Conservation (phyloP, 2,113 vertebrate genomes). For the Electrona antarctica region DNA sequence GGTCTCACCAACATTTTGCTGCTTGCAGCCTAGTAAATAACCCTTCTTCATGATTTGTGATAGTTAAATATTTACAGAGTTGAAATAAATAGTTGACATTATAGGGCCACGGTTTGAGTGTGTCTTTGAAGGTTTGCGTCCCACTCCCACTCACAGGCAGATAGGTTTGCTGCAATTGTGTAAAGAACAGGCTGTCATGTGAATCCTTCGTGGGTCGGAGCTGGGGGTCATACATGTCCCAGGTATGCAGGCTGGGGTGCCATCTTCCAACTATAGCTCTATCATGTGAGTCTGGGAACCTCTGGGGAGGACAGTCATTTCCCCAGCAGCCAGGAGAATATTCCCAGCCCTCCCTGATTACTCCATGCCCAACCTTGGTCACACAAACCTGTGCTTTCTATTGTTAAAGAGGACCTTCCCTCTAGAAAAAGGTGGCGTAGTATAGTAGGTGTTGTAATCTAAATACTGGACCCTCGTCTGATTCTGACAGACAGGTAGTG, state of each 20-base stretch:
- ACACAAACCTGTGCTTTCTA: too few species aligned
- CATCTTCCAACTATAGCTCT: not conserved
- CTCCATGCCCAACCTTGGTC: not conserved
- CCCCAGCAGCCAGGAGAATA: not conserved
- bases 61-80: too few species aligned
- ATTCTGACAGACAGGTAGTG: too few species aligned
- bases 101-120: slow-evolving; percentile 6
- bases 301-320: not conserved
- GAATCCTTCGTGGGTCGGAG: not conserved
- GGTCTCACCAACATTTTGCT: too few species aligned
- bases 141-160: too few species aligned
- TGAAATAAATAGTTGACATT: slow-evolving; percentile 1
- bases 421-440: too few species aligned
- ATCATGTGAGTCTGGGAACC: not conserved
- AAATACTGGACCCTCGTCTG: too few species aligned
- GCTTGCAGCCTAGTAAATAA: too few species aligned
- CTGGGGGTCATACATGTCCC: not conserved
- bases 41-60: too few species aligned
- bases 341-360: not conserved
- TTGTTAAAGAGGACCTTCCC: too few species aligned
- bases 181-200: slow-evolving; percentile 22
- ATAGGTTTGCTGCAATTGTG: slow-evolving; percentile 6
- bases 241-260: not conserved
- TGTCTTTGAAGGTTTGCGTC: slow-evolving; percentile 7
- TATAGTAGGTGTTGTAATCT: too few species aligned